These are phyloP conservation scores for Amazona vittata DNA, from an alignment of 2,113 vertebrate genomes.

Conservation along the genomic window DNA sequence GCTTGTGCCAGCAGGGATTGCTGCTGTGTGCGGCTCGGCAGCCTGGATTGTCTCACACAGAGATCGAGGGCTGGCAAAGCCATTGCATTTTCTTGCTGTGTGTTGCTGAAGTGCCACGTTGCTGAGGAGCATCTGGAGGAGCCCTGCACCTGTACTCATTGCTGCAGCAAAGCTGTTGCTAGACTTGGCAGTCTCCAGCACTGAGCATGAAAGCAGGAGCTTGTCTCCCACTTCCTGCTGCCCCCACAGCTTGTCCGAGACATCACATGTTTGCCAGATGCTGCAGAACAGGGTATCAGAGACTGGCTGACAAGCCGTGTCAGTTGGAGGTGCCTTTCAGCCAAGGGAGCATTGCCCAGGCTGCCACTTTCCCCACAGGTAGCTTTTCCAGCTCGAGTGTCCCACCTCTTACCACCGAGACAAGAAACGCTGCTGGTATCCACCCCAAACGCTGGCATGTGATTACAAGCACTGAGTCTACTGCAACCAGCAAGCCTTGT, in stretches of 20 bases:
- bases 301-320: background rate
- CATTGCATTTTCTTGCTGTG: background rate
- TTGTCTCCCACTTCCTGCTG: background rate
- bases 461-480: background rate
- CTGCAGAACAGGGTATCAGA: background rate
- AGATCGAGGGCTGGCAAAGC: slow-evolving; percentile 14
- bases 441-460: background rate
- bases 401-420: background rate
- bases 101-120: slow-evolving; percentile 2
- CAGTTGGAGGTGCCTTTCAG: background rate
- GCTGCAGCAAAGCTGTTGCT: background rate
- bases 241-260: background rate
- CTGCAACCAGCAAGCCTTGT: background rate
- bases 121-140: slow-evolving; percentile 9
- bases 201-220: background rate
- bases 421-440: background rate
- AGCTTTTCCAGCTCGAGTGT: background rate
- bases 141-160: background rate
- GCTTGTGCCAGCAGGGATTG: slow-evolving; percentile 18
- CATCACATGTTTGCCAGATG: rapidly evolving
- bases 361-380: background rate
- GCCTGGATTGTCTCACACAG: background rate
- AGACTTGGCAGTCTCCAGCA: background rate
- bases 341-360: background rate
- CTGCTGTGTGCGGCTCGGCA: background rate